Evolutionary conservation across 2,113 vertebrate genomes (phyloP).

Genomic region (Paradoxurus hermaphroditus): DNA sequence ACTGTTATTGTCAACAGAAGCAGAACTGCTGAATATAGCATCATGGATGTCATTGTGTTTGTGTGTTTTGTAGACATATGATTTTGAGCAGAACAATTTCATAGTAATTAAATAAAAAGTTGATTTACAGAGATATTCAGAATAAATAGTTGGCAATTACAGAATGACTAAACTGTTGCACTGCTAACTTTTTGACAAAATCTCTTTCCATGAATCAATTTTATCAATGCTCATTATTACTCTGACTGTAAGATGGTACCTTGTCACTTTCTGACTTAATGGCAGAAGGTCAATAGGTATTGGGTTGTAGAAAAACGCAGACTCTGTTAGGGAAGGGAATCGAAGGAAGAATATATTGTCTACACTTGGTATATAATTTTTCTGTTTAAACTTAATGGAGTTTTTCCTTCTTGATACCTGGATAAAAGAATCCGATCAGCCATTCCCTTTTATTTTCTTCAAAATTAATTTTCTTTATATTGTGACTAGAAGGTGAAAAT

Average conservation of each 20-base stretch:
- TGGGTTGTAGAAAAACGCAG: background rate
- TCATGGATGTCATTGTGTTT: background rate
- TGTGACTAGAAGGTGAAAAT: background rate
- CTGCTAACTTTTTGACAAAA: conserved; percentile 18
- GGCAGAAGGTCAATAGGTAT: background rate
- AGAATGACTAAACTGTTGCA: background rate
- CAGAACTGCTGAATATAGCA: background rate
- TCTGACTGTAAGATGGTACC: background rate
- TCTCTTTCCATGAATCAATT: background rate
- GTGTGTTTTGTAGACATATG: background rate
- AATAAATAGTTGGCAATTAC: conserved; percentile 26
- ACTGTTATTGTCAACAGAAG: conserved; percentile 14
- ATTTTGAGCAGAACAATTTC: conserved; percentile 30
- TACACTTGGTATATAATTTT: background rate
- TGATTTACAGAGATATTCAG: conserved; percentile 4
- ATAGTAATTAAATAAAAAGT: conserved; percentile 27
- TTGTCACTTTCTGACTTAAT: background rate
- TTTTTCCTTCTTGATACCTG: background rate
- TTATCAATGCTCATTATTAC: background rate
- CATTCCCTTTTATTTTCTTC: background rate
- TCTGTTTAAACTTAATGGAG: background rate
- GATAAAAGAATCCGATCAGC: background rate
- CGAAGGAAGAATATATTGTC: background rate
- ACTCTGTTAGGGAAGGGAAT: background rate
- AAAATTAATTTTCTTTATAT: background rate